Percentiles rank a stretch among this genome's conserved stretches.
Conservation (phyloP, 2,888 invertebrate genomes). For the Polymixis flavicincta region DNA sequence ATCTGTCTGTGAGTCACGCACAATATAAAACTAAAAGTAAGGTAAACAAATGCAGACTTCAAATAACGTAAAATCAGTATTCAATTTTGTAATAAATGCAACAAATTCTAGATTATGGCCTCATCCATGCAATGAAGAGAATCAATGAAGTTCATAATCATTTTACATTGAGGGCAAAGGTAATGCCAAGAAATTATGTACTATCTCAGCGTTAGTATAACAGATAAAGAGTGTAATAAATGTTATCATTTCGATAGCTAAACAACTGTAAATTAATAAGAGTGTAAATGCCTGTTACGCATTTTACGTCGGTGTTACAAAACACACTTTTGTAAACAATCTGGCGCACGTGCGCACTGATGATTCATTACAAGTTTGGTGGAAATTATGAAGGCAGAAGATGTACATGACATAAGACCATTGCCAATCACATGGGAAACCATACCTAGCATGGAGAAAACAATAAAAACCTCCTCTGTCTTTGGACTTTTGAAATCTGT, state of each 20-base stretch:
- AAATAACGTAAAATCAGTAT: conserved; percentile 71
- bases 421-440: conserved; percentile 60
- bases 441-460: background rate
- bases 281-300: conserved; percentile 76
- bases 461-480: background rate
- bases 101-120: conserved; percentile 49
- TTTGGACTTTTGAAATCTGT: background rate
- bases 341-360: conserved; percentile 80
- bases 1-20: conserved; percentile 83
- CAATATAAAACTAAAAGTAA: conserved; percentile 81
- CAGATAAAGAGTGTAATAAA: conserved; percentile 59
- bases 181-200: conserved; percentile 54
- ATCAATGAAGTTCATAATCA: conserved; percentile 17
- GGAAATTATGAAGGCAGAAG: conserved; percentile 75
- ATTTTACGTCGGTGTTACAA: conserved; percentile 81
- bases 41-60: conserved; percentile 80
- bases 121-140: conserved; percentile 16
- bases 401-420: conserved; percentile 70
- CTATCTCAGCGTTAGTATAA: conserved; percentile 61
- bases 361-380: conserved; percentile 76
- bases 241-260: conserved; percentile 69
- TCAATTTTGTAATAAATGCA: conserved; percentile 66
- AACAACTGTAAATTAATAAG: conserved; percentile 75
- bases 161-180: conserved; percentile 23
- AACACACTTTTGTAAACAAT: conserved; percentile 86